Evolutionary conservation across 92 coral and sea anemone genomes (phyloP).

Genomic region (Meandrina meandrites): DNA sequence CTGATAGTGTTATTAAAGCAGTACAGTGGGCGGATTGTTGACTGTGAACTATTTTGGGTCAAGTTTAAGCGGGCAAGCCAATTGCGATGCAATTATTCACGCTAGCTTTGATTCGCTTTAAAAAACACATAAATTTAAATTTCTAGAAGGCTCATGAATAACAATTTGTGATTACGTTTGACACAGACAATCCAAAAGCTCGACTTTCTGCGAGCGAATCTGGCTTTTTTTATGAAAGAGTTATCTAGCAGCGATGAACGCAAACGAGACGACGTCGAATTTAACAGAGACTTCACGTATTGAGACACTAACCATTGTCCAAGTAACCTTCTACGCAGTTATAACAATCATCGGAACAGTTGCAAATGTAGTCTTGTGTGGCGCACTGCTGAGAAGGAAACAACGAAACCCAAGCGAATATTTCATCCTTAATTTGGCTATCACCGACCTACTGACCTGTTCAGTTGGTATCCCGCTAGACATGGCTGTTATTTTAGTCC

Average conservation of each 20-base stretch:
- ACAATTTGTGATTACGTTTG: not conserved
- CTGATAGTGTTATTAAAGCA: not conserved
- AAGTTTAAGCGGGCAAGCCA: not conserved
- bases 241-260: not conserved
- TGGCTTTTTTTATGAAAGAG: not conserved
- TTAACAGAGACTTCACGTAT: not conserved
- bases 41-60: not conserved
- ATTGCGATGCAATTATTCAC: not conserved
- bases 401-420: conserved; percentile 59
- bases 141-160: conserved; percentile 7
- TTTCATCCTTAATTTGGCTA: conserved; percentile 60
- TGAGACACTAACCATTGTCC: conserved; percentile 14
- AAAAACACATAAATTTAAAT: conserved; percentile 8
- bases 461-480: conserved; percentile 69
- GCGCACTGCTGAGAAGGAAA: conserved; percentile 17
- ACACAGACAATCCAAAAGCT: not conserved
- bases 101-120: not conserved
- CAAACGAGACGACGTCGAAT: conserved; percentile 1
- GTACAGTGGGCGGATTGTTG: not conserved
- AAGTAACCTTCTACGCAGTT: conserved; percentile 24
- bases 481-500: conserved; percentile 36
- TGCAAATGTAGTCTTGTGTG: conserved; percentile 38
- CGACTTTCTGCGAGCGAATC: not conserved
- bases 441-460: conserved; percentile 63
- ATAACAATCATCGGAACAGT: conserved; percentile 35